Evolutionary conservation across 1,140 invertebrate genomes (phyloP).

Genomic region (Pogonomyrmex californicus): DNA sequence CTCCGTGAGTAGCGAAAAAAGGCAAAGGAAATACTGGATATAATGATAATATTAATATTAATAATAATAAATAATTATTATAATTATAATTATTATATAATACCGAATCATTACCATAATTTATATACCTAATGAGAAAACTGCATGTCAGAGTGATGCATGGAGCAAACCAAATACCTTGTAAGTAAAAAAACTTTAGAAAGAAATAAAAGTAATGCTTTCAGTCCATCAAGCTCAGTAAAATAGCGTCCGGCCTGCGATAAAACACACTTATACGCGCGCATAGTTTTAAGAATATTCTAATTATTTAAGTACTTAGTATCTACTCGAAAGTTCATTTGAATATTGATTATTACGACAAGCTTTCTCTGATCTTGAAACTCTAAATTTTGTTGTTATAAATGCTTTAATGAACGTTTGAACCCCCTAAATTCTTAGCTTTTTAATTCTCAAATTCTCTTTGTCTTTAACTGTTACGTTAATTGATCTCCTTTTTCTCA

Average conservation of each 20-base stretch:
- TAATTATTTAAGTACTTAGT: conserved; percentile 22
- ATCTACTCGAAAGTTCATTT: conserved; percentile 25
- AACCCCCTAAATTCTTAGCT: conserved; percentile 17
- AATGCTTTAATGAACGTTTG: conserved; percentile 24
- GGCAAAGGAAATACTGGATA: conserved; percentile 68
- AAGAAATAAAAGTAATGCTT: conserved; percentile 77
- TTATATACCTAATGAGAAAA: conserved; percentile 85
- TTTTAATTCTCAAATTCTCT: conserved; percentile 7
- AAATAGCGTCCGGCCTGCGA: conserved; percentile 44
- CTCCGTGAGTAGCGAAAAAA: conserved; percentile 66
- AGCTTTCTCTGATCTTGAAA: conserved; percentile 17
- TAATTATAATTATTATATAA: conserved; percentile 81
- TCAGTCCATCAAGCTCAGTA: conserved; percentile 70
- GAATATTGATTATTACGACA: conserved; percentile 12
- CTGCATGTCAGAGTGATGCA: conserved; percentile 80
- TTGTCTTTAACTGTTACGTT: conserved; percentile 12
- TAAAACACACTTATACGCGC: not conserved
- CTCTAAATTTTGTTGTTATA: conserved; percentile 34
- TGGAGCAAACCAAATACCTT: conserved; percentile 85
- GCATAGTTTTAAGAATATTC: not conserved
- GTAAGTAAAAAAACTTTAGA: conserved; percentile 83
- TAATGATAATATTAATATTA: conserved; percentile 83
- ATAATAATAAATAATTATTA: conserved; percentile 79
- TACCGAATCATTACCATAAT: conserved; percentile 87
- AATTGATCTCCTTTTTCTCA: not conserved